These are phyloP conservation scores for Drosophila phalerata DNA, from an alignment of 2,888 invertebrate genomes.

Conservation along the genomic window DNA sequence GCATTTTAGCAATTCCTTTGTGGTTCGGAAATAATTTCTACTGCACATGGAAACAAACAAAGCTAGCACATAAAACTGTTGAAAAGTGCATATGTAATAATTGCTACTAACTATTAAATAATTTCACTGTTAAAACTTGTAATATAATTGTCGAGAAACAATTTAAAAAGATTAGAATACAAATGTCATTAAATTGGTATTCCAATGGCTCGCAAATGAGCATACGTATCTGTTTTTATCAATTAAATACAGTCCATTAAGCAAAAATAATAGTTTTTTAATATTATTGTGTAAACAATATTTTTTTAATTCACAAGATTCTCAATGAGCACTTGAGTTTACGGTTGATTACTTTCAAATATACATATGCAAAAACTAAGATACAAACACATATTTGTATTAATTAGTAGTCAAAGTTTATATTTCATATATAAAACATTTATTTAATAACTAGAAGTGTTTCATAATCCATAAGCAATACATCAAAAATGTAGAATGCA, in stretches of 20 bases:
- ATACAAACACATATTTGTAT: background rate
- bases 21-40: conserved; percentile 7
- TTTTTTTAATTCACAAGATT: background rate
- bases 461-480: conserved; percentile 33
- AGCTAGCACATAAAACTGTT: background rate
- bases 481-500: conserved; percentile 23
- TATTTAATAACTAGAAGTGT: conserved; percentile 52
- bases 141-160: background rate
- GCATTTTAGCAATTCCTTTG: conserved; percentile 53
- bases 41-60: background rate
- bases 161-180: conserved; percentile 1
- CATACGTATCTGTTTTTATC: conserved; percentile 7
- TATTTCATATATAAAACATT: conserved; percentile 29
- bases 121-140: background rate
- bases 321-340: background rate
- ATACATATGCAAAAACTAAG: background rate
- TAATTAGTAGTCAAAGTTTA: background rate
- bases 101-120: background rate
- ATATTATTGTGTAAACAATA: background rate
- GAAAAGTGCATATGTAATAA: background rate
- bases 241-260: conserved; percentile 13
- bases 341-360: conserved; percentile 1
- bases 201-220: conserved; percentile 4
- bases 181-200: background rate
- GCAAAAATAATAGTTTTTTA: conserved; percentile 3